These are phyloP conservation scores for Xenus cinereus DNA, from an alignment of 2,113 vertebrate genomes.

Conservation along the genomic window DNA sequence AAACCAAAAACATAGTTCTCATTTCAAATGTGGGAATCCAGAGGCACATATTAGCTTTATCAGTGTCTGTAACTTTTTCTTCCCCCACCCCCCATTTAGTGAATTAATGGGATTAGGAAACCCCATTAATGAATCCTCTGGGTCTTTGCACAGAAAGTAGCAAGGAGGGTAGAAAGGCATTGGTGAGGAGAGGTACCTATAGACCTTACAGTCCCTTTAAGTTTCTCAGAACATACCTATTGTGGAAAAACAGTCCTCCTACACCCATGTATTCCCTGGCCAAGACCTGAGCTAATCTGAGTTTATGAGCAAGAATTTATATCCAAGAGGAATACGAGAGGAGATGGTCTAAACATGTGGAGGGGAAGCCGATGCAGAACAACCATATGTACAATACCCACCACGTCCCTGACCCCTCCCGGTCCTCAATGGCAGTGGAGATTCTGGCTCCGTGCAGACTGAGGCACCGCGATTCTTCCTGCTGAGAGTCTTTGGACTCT, in stretches of 20 bases:
- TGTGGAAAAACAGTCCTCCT: background rate
- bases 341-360: background rate
- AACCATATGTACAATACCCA: accelerated
- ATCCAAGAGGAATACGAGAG: background rate
- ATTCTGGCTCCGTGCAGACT: background rate
- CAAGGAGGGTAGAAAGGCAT: background rate
- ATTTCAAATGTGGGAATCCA: background rate
- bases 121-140: background rate
- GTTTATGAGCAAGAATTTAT: background rate
- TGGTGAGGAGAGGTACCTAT: background rate
- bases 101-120: background rate
- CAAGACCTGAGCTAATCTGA: background rate
- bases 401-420: background rate
- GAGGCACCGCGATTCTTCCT: background rate
- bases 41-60: background rate
- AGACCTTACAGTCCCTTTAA: background rate
- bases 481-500: background rate
- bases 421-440: background rate
- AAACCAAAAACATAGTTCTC: background rate
- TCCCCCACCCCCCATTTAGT: background rate
- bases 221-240: background rate
- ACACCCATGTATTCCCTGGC: background rate
- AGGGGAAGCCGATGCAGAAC: accelerated
- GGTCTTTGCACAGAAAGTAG: background rate
- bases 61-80: background rate